Evolutionary conservation across 1,140 invertebrate species (phyloP).

Genomic region (Meloidogyne chitwoodi): DNA sequence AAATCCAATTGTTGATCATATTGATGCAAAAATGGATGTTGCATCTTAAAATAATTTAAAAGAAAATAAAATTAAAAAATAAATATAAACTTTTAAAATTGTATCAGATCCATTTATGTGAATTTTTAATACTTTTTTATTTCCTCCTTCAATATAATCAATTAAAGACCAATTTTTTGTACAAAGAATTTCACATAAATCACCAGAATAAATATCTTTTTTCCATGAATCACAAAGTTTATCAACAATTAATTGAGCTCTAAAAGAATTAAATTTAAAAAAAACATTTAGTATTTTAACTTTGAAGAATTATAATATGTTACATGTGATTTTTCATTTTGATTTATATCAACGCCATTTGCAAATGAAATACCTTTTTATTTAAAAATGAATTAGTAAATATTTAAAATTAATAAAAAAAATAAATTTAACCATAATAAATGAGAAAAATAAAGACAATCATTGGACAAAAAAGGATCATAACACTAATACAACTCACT

Average conservation of each 20-base stretch:
- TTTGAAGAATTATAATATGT: neutral
- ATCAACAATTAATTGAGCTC: conserved; percentile 43
- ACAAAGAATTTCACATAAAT: conserved; percentile 48
- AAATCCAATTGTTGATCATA: conserved; percentile 34
- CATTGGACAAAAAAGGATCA: neutral
- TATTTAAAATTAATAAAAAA: neutral
- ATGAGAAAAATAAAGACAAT: neutral
- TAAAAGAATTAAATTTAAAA: conserved; percentile 13
- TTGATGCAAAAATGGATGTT: conserved; percentile 23
- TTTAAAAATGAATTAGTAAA: neutral
- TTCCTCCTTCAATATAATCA: conserved; percentile 50
- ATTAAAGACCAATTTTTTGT: conserved; percentile 44
- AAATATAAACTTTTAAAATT: conserved; percentile 33
- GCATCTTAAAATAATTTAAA: conserved; percentile 26
- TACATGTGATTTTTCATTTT: neutral
- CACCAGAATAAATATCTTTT: conserved; percentile 39
- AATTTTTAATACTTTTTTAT: conserved; percentile 49
- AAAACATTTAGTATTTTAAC: neutral
- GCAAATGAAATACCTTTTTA: neutral
- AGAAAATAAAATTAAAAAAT: neutral
- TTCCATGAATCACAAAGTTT: conserved; percentile 41
- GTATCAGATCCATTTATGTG: conserved; percentile 29
- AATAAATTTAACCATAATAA: neutral
- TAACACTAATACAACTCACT: neutral
- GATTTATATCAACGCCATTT: neutral